Evolutionary conservation across 2,888 invertebrate species (phyloP).

Genomic region (Macaria notata): DNA sequence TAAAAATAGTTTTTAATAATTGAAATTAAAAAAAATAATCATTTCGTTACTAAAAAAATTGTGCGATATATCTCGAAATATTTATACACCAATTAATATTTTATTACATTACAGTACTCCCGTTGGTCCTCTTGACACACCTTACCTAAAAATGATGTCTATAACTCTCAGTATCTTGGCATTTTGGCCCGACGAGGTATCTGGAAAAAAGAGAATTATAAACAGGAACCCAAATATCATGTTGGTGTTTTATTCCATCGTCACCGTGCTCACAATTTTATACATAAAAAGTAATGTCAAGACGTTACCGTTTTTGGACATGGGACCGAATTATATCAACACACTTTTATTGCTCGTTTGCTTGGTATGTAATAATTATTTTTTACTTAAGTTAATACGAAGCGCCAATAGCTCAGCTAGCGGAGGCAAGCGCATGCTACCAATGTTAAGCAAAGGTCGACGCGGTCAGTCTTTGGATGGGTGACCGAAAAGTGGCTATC

Average conservation of each 20-base stretch:
- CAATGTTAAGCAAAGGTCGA: too few relatives aligned
- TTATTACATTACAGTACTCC: neutral
- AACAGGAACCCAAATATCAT: neutral
- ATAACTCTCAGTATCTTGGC: neutral
- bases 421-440: too few relatives aligned
- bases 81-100: too few relatives aligned
- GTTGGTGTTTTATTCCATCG: neutral
- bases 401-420: too few relatives aligned
- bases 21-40: too few relatives aligned
- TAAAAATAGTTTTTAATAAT: too few relatives aligned
- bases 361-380: neutral
- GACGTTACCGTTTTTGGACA: neutral
- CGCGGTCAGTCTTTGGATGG: too few relatives aligned
- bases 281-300: neutral
- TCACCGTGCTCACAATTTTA: neutral
- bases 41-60: too few relatives aligned
- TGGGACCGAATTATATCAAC: constrained; percentile 4
- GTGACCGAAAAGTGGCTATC: too few relatives aligned
- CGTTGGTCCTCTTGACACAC: neutral
- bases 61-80: too few relatives aligned
- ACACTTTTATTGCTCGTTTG: neutral
- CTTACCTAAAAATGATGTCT: neutral
- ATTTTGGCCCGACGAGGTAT: neutral
- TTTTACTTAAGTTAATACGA: too few relatives aligned
- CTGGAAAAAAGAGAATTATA: neutral